phyloP scores from a whole-genome alignment of 2,888 invertebrate genomes.

The Pristionchus arcanus region DNA sequence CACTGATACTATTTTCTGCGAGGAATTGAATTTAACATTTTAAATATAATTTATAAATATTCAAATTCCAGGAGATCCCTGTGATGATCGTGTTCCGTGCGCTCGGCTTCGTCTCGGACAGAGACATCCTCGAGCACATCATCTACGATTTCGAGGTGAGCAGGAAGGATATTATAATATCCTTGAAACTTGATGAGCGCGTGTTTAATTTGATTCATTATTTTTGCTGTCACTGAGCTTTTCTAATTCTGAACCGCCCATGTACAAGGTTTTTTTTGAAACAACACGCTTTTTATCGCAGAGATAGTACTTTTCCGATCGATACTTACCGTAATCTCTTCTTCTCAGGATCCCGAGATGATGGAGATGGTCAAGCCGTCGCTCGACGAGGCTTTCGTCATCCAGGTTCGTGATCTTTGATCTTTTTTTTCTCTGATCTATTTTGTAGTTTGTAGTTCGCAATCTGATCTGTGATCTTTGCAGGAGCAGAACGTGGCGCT shows the following conservation, averaged over 20 bases:
- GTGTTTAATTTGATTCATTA: too few relatives aligned
- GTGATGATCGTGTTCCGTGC: slow-evolving; percentile 99
- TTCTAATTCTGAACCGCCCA: too few relatives aligned
- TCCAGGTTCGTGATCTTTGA: slow-evolving; percentile 82
- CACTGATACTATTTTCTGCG: too few relatives aligned
- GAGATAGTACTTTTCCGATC: background rate
- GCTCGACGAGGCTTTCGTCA: slow-evolving; percentile 98
- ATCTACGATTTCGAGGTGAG: slow-evolving; percentile 92
- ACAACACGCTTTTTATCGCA: background rate
- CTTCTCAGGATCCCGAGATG: slow-evolving; percentile 93
- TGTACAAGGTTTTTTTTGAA: too few relatives aligned
- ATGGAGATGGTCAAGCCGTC: slow-evolving; percentile 99
- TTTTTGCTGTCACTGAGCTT: too few relatives aligned
- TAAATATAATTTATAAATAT: background rate
- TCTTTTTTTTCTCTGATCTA: background rate
- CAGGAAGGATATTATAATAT: background rate
- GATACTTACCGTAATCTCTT: slow-evolving; percentile 82
- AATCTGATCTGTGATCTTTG: background rate
- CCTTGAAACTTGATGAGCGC: background rate
- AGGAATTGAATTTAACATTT: background rate
- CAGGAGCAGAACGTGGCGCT: slow-evolving; percentile 98
- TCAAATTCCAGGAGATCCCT: slow-evolving; percentile 91
- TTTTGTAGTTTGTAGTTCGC: background rate
- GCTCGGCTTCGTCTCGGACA: slow-evolving; percentile 98
- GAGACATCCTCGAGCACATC: slow-evolving; percentile 99